phyloP scores from a whole-genome alignment of 2,113 vertebrate species.

The Forbesichthys agassizii region DNA sequence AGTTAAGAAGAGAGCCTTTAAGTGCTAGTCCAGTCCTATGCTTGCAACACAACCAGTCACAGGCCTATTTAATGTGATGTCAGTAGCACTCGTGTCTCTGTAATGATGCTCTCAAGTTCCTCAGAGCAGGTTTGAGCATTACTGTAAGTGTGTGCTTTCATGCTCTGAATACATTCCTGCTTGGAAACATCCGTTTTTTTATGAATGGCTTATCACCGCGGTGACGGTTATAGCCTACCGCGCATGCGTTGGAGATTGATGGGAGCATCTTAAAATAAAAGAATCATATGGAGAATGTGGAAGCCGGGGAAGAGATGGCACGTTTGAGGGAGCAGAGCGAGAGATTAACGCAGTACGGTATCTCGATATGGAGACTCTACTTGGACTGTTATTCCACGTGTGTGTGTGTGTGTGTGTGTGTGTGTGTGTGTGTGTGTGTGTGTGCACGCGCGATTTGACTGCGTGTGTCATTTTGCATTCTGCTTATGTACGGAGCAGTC shows the following conservation, averaged over 20 bases:
- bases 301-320: background rate
- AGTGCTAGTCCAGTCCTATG: too few relatives aligned
- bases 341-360: background rate
- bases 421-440: constrained; percentile 1
- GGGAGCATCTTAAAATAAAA: background rate
- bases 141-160: too few relatives aligned
- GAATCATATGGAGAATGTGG: background rate
- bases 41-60: too few relatives aligned
- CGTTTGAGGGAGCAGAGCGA: background rate
- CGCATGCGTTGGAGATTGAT: background rate
- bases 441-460: background rate
- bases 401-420: background rate
- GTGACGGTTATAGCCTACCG: background rate
- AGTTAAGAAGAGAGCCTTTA: too few relatives aligned
- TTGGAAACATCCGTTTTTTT: background rate
- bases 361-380: background rate
- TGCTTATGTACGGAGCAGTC: constrained; percentile 32
- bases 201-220: background rate
- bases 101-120: too few relatives aligned
- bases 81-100: too few relatives aligned
- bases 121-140: too few relatives aligned
- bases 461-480: background rate
- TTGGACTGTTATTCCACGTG: background rate
- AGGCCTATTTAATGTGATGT: too few relatives aligned
- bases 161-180: too few relatives aligned